Percentiles rank a stretch among this genome's conserved stretches.
These are phyloP conservation scores for Petrolisthes manimaculis DNA, from an alignment of 2,888 invertebrate genomes.

Conservation along the genomic window DNA sequence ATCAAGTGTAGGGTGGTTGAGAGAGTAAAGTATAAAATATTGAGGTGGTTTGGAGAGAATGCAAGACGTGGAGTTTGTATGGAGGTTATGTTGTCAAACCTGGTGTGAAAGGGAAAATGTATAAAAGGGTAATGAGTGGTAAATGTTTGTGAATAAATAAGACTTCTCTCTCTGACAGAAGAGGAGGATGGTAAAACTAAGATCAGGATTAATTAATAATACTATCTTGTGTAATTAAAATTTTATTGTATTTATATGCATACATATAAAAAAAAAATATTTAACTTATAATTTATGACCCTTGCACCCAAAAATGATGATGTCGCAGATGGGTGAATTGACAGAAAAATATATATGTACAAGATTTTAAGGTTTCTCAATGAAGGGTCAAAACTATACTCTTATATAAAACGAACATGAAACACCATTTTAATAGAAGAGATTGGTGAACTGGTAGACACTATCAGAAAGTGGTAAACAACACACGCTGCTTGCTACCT, in stretches of 20 bases:
- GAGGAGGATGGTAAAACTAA: no score
- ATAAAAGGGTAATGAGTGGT: no score
- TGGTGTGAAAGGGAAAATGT: background rate
- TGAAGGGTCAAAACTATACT: conserved; percentile 31
- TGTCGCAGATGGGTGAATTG: conserved; percentile 32
- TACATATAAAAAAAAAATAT: conserved; percentile 60
- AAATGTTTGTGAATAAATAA: no score
- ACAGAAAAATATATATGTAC: conserved; percentile 55
- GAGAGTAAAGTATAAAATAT: no score
- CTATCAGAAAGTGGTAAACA: conserved; percentile 15
- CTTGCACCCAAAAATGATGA: conserved; percentile 51
- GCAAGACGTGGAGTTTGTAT: no score
- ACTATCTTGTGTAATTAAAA: conserved; percentile 33
- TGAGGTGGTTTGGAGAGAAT: no score
- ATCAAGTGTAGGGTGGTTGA: no score
- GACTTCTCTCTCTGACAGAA: no score
- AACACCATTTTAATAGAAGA: conserved; percentile 40
- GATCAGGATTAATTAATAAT: no score
- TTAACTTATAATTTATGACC: conserved; percentile 57
- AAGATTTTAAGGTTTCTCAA: conserved; percentile 29
- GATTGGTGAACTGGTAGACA: conserved; percentile 43
- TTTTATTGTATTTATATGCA: conserved; percentile 61
- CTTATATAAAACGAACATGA: conserved; percentile 54
- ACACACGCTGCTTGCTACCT: background rate
- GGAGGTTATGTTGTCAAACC: background rate